Percentiles rank a stretch among this genome's conserved stretches.
Evolutionary conservation across 64 coral and sea anemone genomes (phyloP).

Genomic region (Actinia tenebrosa): DNA sequence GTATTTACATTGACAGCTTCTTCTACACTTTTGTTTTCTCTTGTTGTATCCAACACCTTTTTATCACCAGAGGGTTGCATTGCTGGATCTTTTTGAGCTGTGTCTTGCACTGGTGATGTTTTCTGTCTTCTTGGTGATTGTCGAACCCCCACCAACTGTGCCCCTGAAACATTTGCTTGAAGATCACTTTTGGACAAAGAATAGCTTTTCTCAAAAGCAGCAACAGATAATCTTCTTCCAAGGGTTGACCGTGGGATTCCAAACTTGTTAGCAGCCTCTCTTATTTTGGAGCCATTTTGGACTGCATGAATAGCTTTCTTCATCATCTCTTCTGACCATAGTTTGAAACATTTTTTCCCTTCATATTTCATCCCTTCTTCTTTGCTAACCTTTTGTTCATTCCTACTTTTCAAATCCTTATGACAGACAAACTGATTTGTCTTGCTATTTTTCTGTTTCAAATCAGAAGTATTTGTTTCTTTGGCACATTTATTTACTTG

Average conservation of each 20-base stretch:
- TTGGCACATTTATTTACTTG: neutral
- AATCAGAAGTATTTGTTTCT: neutral
- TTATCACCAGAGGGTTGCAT: neutral
- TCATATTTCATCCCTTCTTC: neutral
- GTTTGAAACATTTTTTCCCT: neutral
- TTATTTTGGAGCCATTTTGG: neutral
- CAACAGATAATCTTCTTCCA: neutral
- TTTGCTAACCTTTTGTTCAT: neutral
- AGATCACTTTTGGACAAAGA: neutral
- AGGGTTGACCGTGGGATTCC: slow-evolving; percentile 21
- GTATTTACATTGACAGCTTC: neutral
- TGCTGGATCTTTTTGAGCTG: neutral
- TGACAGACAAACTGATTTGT: neutral
- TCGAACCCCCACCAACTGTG: neutral
- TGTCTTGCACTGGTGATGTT: neutral
- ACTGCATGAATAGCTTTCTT: slow-evolving; percentile 12
- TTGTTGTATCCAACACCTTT: neutral
- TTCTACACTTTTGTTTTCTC: neutral
- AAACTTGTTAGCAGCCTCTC: neutral
- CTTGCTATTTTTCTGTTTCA: neutral
- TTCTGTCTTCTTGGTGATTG: neutral
- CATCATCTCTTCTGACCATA: slow-evolving; percentile 18
- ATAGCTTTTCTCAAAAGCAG: neutral
- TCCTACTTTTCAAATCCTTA: neutral
- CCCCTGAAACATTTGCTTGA: neutral